Base-by-base conservation (phyloP, 37 sponge, comb jelly and placozoan species). In the Amphimedon queenslandica region DNA sequence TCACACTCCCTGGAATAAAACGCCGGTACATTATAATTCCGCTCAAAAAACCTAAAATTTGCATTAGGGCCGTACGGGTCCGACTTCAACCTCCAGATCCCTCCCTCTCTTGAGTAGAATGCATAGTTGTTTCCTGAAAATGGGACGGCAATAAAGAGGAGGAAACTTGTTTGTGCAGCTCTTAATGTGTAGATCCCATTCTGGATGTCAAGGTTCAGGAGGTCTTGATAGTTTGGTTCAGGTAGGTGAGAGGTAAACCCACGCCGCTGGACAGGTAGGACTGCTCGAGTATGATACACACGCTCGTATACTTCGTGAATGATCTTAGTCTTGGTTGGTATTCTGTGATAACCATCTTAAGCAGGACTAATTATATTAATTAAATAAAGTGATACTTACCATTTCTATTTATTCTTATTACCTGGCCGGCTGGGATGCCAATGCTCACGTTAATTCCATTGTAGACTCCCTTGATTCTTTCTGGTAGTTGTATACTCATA, bases 221-320 rank as follows among this genome's bases (percentile, higher is more conserved):
- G 51, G 13, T 47, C 51, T 47, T 47, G 13, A 18, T 47, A 13
- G 8, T 47, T 13, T 47, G 51, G 51, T 13, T 47, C 51, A 13
- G 51, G 13, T 47, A 13, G 13, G 13, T 18, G 51, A 18, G 51
- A 47, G 13, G 13, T 18, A 8, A 18, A 8, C 8, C 51, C 51
- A 47, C 8, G 13, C 8, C 13, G 13, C 13, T 47, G 13, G 13
- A 13, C 51, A 18, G 8, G 51, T 47, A 18, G 13, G 13, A 47
- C 13, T 18, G 51, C 8, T 47, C 51, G 8, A 25, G 61, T 25
- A 60, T 60, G 61, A 60, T 60, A 60, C 5, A 60, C 21, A 13
- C 61, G 8, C 21, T 60, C 61, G 23, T n/a, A 6, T 11, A 60
- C 61, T n/a, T 60, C 61, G 28, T 60, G 61, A 60, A 60, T n/a